Evolutionary conservation across 2,888 invertebrate species (phyloP), one percentile per base, ranked within the genome.

Genomic region (Atethmia centrago): DNA sequence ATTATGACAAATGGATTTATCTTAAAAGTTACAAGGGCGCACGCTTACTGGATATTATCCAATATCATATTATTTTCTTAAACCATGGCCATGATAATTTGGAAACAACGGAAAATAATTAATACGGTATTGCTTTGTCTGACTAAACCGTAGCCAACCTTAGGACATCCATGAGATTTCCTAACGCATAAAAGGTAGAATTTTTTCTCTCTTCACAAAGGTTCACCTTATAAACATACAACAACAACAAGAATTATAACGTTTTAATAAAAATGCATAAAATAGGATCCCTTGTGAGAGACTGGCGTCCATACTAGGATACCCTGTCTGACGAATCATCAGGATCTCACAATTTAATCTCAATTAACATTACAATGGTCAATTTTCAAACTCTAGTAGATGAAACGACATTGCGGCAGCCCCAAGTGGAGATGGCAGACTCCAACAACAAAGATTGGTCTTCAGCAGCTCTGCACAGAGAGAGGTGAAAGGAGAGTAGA

Each of bases 1-100:
- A 73, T 73, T 67, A 77, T 56, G 67, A 77, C 28, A 63, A 81
- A 81, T 79, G 12, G 31, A 69, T 47, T 40, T 56, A 61, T 55
- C 45, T 66, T 78, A n/a, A 64, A 63, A 67, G 58, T 31, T 51
- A 53, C 61, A 81, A 69, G 69, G 72, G 19, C 69, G 21, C 65
- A 58, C 21, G n/a, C 36, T 7, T 28, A n/a, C 55, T 28, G 3
- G 8, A 9, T 42, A 61, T 16, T 71, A 47, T 66, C 12, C 7
- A 55, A 28, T 28, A 45, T 19, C 25, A 19, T 25, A 47, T 36
- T 21, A 45, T 42, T 51, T 19, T 47, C 14, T 69, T 51, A 58
- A 16, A 36, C 12, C n/a, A 58, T 45, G 28, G 28, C 25, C 42
- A 21, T 21, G 21, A 14, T 63, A 28, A 47, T 61, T 72, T 21